These are phyloP conservation scores for Lepidothrix coronata DNA, from an alignment of 2,113 vertebrate species.

Conservation along the genomic window DNA sequence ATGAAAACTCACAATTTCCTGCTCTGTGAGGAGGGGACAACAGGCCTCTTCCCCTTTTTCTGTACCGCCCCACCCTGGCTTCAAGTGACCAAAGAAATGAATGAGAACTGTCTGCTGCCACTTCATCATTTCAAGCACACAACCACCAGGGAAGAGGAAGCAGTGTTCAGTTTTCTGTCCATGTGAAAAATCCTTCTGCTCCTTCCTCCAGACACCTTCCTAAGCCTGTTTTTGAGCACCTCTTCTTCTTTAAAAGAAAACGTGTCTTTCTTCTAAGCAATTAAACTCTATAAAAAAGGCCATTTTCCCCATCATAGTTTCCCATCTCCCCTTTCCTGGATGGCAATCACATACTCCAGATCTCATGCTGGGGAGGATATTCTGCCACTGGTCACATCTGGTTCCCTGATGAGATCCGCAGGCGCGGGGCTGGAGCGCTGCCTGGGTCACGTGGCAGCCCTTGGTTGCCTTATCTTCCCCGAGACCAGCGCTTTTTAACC, in stretches of 20 bases:
- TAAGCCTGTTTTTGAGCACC: constrained; percentile 7
- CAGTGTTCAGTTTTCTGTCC: neutral
- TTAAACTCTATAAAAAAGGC: constrained; percentile 16
- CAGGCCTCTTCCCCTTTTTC: neutral
- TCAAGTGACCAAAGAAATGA: neutral
- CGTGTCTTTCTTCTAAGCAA: constrained; percentile 2
- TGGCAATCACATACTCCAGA: constrained; percentile 38
- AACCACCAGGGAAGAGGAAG: neutral
- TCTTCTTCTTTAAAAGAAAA: constrained; percentile 30
- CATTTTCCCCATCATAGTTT: constrained; percentile 61
- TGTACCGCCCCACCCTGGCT: neutral
- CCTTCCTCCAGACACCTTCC: constrained; percentile 24
- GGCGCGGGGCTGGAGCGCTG: constrained; percentile 8
- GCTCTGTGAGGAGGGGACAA: neutral
- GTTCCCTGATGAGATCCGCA: constrained; percentile 64
- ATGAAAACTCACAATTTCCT: neutral
- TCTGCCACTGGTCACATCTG: constrained; percentile 68
- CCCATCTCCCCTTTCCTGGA: constrained; percentile 60
- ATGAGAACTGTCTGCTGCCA: neutral
- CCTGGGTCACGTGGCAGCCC: constrained; percentile 2
- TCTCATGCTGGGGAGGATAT: neutral
- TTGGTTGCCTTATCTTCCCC: constrained; percentile 23
- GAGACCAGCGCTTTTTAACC: neutral
- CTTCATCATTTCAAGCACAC: neutral
- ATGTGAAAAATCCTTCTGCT: neutral